phyloP scores from a whole-genome alignment of 2,797 vertebrate species.

The Spondyliosoma cantharus region DNA sequence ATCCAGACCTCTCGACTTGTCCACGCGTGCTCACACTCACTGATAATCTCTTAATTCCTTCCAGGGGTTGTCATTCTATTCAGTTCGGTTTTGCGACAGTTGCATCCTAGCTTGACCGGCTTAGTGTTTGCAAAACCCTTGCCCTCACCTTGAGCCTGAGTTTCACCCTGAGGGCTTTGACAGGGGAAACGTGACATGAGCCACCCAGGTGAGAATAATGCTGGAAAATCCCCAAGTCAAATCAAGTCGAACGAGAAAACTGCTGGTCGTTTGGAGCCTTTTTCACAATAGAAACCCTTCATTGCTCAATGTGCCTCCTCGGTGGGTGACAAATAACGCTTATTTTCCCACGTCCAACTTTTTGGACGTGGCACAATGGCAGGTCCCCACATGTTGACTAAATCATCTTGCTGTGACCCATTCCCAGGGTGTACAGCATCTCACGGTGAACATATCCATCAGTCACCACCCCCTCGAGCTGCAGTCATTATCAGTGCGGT shows the following conservation, averaged over 20 bases:
- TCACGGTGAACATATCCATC: not conserved
- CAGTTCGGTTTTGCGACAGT: not conserved
- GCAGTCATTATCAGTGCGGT: too few relatives aligned
- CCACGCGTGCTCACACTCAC: conserved; percentile 7
- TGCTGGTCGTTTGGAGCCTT: accelerated
- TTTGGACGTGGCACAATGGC: conserved; percentile 10
- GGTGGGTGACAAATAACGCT: not conserved
- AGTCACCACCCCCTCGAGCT: not conserved
- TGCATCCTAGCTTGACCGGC: not conserved
- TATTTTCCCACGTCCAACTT: not conserved
- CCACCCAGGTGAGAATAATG: not conserved
- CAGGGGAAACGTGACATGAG: not conserved
- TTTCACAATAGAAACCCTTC: conserved; percentile 2
- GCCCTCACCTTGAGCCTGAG: not conserved
- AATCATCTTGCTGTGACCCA: not conserved
- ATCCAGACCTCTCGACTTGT: not conserved
- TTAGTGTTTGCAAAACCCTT: not conserved
- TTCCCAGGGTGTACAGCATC: not conserved
- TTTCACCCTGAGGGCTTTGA: not conserved
- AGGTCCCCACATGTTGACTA: conserved; percentile 39
- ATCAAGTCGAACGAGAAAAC: conserved; percentile 60
- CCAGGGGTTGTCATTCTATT: too few relatives aligned
- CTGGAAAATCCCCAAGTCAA: conserved; percentile 36
- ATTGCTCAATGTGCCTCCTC: conserved; percentile 19
- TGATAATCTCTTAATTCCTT: not conserved